A percentile compares a stretch with the other conserved stretches of the same genome.
These are phyloP conservation scores for Cynopterus sphinx DNA, from an alignment of 2,797 vertebrate species.

Conservation along the genomic window DNA sequence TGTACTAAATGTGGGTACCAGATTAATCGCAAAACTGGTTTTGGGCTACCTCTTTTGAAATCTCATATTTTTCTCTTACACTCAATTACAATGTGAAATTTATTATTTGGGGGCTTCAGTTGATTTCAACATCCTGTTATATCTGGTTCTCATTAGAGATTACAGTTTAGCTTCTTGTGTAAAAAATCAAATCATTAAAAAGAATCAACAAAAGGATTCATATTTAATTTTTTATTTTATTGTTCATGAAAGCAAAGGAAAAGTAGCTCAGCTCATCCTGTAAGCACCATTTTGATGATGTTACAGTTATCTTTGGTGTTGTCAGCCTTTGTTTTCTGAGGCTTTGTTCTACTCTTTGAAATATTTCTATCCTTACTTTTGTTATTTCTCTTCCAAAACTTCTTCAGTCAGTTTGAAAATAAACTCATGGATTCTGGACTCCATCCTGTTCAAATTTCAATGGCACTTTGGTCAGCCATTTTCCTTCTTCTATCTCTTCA, in stretches of 20 bases:
- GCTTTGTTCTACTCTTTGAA: neutral
- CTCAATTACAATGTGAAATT: neutral
- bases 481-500: neutral
- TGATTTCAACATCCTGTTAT: neutral
- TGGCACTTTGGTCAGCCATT: neutral
- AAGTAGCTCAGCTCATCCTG: neutral
- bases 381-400: neutral
- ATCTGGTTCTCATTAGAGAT: constrained; percentile 14
- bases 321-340: neutral
- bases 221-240: neutral
- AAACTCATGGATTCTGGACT: neutral
- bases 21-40: neutral
- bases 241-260: neutral
- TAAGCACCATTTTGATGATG: neutral
- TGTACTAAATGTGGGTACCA: neutral
- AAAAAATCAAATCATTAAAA: neutral
- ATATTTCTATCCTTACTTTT: neutral
- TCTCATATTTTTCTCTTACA: neutral
- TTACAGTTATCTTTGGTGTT: neutral
- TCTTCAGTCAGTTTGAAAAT: neutral
- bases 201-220: constrained; percentile 12
- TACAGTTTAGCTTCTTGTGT: neutral
- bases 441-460: neutral
- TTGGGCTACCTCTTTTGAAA: neutral
- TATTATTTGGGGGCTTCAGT: neutral